Percentiles rank a stretch among this genome's conserved stretches.
phyloP scores from a whole-genome alignment of 2,797 vertebrate genomes.

The Tauraco hartlaubi region DNA sequence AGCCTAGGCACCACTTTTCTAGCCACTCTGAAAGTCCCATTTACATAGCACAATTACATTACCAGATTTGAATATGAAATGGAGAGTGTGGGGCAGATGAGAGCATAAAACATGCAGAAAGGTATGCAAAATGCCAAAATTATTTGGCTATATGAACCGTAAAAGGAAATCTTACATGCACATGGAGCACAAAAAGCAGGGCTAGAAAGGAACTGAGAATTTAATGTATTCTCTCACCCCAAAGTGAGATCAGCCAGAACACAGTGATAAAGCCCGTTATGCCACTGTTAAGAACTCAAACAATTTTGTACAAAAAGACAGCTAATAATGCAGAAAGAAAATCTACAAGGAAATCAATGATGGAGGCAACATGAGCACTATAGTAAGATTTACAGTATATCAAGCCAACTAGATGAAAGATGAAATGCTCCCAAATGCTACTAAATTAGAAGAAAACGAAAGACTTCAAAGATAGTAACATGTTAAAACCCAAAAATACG shows the following conservation, averaged over 20 bases:
- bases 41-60: neutral
- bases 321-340: neutral
- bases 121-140: neutral
- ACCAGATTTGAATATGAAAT: neutral
- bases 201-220: neutral
- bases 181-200: neutral
- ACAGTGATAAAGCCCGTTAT: neutral
- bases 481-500: neutral
- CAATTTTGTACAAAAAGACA: neutral
- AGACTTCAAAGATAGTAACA: neutral
- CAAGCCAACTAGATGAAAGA: neutral
- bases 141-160: neutral
- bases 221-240: neutral
- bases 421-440: neutral
- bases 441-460: neutral
- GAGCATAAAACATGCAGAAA: neutral
- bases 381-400: neutral
- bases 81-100: neutral
- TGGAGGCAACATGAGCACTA: neutral
- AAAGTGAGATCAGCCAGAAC: neutral
- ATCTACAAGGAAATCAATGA: neutral
- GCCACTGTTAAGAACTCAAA: neutral
- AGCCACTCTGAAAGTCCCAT: neutral
- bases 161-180: neutral
- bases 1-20: neutral